phyloP scores from a whole-genome alignment of 2,797 vertebrate genomes.

The Acanthopagrus latus region DNA sequence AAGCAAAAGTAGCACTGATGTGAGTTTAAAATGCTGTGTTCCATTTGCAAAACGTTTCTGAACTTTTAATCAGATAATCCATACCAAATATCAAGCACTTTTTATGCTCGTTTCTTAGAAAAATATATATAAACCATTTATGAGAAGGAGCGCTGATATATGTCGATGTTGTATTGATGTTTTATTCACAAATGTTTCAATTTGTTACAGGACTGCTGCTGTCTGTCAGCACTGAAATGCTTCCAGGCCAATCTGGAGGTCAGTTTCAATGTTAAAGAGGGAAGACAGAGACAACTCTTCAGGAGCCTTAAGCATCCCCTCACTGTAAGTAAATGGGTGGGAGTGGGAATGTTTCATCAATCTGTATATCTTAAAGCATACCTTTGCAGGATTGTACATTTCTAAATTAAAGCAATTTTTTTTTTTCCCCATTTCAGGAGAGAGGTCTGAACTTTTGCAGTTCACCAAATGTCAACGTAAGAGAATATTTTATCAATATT shows the following conservation, averaged over 20 bases:
- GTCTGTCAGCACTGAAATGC: conserved; percentile 70
- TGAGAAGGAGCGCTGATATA: not conserved
- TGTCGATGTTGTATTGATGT: not conserved
- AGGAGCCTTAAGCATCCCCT: not conserved
- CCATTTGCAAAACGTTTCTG: not conserved
- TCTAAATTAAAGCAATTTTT: conserved; percentile 1
- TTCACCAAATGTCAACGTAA: conserved; percentile 37
- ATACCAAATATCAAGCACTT: not conserved
- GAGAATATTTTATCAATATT: not conserved
- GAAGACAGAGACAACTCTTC: not conserved
- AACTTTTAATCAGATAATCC: not conserved
- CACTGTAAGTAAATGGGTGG: conserved; percentile 71
- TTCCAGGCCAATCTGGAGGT: conserved; percentile 30
- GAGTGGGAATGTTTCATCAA: not conserved
- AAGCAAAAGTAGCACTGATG: not conserved
- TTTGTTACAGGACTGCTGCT: conserved; percentile 75
- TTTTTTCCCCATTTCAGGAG: conserved; percentile 55
- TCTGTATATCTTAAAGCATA: not conserved
- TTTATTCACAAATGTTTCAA: not conserved
- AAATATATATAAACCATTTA: not conserved
- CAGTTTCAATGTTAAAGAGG: not conserved
- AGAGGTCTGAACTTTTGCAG: conserved; percentile 25
- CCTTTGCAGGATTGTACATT: not conserved
- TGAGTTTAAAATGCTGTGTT: not conserved
- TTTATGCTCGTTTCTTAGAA: too few species aligned